These are phyloP conservation scores for Calonectris borealis DNA, from an alignment of 2,113 vertebrate genomes.

Conservation along the genomic window DNA sequence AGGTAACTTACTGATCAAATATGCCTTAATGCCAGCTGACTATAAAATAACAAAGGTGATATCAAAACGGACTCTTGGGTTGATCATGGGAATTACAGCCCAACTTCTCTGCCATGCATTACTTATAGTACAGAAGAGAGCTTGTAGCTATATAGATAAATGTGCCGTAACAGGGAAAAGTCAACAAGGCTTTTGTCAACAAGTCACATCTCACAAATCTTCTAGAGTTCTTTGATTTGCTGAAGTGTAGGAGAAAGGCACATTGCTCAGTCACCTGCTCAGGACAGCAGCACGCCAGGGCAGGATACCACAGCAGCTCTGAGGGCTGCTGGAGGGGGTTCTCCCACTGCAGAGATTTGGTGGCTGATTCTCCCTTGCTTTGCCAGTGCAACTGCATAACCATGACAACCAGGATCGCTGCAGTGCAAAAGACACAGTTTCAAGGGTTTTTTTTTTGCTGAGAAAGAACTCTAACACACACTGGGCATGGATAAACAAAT, in stretches of 20 bases:
- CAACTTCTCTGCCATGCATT: not conserved
- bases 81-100: not conserved
- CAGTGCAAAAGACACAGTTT: not conserved
- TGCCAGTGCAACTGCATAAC: not conserved
- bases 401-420: not conserved
- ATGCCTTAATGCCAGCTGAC: not conserved
- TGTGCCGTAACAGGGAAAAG: not conserved
- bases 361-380: not conserved
- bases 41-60: not conserved
- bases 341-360: not conserved
- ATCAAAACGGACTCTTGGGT: not conserved
- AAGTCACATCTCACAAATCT: not conserved
- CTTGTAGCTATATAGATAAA: not conserved
- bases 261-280: not conserved
- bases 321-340: not conserved
- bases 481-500: not conserved
- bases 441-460: not conserved
- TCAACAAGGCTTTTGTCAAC: not conserved
- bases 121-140: not conserved
- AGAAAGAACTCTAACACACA: not conserved
- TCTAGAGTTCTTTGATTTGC: not conserved
- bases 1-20: not conserved
- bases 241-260: not conserved
- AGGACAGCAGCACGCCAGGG: not conserved
- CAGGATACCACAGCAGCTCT: not conserved